Conservation (phyloP, 2,113 vertebrate genomes). For the Corythornis cristatus region DNA sequence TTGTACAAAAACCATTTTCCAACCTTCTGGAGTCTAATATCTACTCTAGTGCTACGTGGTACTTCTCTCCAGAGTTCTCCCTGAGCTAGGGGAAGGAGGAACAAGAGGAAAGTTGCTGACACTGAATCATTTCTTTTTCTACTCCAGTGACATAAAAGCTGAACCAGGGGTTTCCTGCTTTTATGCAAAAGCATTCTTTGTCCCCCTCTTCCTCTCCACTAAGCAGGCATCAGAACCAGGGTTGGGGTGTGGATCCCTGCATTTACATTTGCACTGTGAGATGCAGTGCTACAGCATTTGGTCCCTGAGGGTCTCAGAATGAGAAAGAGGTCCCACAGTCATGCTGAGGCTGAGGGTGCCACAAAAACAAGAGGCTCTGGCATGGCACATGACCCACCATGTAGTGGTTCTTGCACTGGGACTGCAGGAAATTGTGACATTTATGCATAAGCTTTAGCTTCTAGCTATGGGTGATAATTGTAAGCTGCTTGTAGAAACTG, state of each 20-base stretch:
- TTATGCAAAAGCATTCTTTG: neutral
- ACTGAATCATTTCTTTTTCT: neutral
- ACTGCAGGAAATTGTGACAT: neutral
- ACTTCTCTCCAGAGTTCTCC: neutral
- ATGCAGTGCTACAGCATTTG: neutral
- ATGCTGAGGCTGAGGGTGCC: rapidly evolving
- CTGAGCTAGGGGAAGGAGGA: neutral
- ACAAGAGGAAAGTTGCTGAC: neutral
- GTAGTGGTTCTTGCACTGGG: neutral
- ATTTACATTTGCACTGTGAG: neutral
- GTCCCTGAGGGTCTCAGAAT: neutral
- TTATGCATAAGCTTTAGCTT: neutral
- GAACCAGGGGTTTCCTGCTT: neutral
- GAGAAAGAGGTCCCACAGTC: neutral
- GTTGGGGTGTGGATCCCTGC: neutral
- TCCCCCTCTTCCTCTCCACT: neutral
- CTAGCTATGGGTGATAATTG: neutral
- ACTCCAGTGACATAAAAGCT: neutral
- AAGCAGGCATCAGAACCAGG: neutral
- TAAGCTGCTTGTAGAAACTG: neutral
- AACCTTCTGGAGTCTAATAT: neutral
- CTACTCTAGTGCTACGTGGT: neutral
- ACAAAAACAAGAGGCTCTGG: neutral
- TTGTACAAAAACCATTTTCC: neutral
- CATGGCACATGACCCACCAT: rapidly evolving